phyloP scores from a whole-genome alignment of 1,140 invertebrate species.

The Colletes gigas region DNA sequence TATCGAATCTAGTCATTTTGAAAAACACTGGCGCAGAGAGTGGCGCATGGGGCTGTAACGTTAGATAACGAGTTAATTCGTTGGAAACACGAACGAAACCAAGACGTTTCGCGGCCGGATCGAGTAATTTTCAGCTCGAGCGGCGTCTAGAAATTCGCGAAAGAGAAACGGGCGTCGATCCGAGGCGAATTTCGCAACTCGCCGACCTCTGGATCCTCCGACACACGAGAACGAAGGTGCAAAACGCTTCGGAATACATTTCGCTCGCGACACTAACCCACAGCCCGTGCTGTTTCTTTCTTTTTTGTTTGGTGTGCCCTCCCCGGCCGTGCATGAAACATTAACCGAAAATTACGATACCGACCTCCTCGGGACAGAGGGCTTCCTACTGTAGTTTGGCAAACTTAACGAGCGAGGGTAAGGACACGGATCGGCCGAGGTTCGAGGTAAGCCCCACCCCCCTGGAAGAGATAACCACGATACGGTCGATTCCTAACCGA shows the following conservation, averaged over 20 bases:
- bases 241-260: conserved; percentile 39
- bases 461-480: conserved; percentile 9
- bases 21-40: too few species aligned
- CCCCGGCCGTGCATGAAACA: conserved; percentile 59
- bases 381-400: conserved; percentile 80
- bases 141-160: not conserved
- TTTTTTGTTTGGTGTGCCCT: conserved; percentile 53
- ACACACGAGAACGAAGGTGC: conserved; percentile 43
- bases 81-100: too few species aligned
- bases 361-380: conserved; percentile 68
- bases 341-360: conserved; percentile 57
- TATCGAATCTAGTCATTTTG: too few species aligned
- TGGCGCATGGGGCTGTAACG: too few species aligned
- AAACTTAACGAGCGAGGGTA: conserved; percentile 72
- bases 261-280: conserved; percentile 53
- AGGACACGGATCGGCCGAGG: conserved; percentile 62
- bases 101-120: too few species aligned
- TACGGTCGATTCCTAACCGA: conserved; percentile 27
- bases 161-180: too few species aligned
- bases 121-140: too few species aligned
- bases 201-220: conserved; percentile 40
- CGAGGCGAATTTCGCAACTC: too few species aligned
- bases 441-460: conserved; percentile 65
- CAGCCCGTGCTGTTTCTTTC: conserved; percentile 60
- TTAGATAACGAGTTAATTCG: too few species aligned